phyloP scores from a whole-genome alignment of 2,888 invertebrate species.

The Mayetiola destructor region DNA sequence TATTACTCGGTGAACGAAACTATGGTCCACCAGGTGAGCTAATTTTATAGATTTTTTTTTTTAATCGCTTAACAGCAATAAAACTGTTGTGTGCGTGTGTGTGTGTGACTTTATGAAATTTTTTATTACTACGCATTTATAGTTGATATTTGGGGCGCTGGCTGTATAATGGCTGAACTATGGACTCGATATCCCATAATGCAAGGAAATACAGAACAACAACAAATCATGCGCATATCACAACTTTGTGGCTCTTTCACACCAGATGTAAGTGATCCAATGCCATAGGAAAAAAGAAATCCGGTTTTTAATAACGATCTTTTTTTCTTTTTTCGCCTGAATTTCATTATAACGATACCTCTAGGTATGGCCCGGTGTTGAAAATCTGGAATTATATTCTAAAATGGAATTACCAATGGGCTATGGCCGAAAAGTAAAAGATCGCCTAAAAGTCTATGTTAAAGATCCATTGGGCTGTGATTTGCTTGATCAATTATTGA shows the following conservation, averaged over 20 bases:
- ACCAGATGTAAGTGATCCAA: neutral
- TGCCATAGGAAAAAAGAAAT: neutral
- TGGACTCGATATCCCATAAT: constrained; percentile 92
- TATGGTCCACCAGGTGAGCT: constrained; percentile 97
- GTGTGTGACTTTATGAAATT: no score
- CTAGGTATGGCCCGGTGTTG: constrained; percentile 82
- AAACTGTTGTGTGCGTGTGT: no score
- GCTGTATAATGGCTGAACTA: constrained; percentile 99
- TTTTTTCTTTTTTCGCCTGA: neutral
- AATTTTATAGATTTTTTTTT: no score
- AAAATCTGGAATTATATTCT: constrained; percentile 70
- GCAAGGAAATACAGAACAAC: constrained; percentile 94
- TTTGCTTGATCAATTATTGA: constrained; percentile 77
- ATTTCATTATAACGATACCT: constrained; percentile 69
- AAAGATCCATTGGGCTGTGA: constrained; percentile 87
- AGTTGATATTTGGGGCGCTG: constrained; percentile 96
- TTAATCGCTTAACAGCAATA: no score
- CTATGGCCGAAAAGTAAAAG: constrained; percentile 74
- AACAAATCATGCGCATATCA: constrained; percentile 85
- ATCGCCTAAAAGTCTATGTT: constrained; percentile 74
- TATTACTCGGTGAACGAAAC: constrained; percentile 69
- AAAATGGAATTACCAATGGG: constrained; percentile 77
- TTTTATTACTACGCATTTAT: no score
- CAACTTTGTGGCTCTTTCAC: constrained; percentile 71
- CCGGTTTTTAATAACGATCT: neutral